Percentiles rank a stretch among this genome's conserved stretches.
phyloP scores from a whole-genome alignment of 2,888 invertebrate genomes.

The Chrysodeixis includens region DNA sequence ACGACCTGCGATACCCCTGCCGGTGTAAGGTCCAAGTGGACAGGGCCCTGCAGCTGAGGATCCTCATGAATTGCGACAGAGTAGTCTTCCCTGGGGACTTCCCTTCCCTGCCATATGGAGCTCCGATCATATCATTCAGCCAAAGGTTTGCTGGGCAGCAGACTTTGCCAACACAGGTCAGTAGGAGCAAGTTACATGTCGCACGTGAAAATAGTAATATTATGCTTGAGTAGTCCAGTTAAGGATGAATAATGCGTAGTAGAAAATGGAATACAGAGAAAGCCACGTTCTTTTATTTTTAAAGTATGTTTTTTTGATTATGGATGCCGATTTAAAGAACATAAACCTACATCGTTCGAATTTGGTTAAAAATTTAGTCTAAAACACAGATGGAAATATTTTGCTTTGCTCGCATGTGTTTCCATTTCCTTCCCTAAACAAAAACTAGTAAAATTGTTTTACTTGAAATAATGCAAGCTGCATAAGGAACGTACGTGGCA shows the following conservation, averaged over 20 bases:
- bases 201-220: neutral
- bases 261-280: too few relatives aligned
- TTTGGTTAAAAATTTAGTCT: too few relatives aligned
- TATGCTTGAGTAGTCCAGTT: too few relatives aligned
- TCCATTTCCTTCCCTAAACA: neutral
- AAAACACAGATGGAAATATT: too few relatives aligned
- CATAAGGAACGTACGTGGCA: neutral
- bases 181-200: slow-evolving; percentile 36
- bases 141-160: slow-evolving; percentile 95
- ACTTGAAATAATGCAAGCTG: neutral
- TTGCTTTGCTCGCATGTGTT: neutral
- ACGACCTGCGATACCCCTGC: slow-evolving; percentile 94
- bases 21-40: slow-evolving; percentile 88
- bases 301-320: too few relatives aligned
- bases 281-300: too few relatives aligned
- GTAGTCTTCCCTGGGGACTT: slow-evolving; percentile 95
- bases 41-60: slow-evolving; percentile 81
- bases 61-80: slow-evolving; percentile 94
- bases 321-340: too few relatives aligned
- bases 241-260: too few relatives aligned
- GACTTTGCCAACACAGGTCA: slow-evolving; percentile 93
- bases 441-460: neutral
- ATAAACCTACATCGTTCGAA: too few relatives aligned
- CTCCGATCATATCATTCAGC: slow-evolving; percentile 94
- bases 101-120: slow-evolving; percentile 93